Evolutionary conservation across 2,113 vertebrate species (phyloP).

Genomic region (Syrmaticus mikado): DNA sequence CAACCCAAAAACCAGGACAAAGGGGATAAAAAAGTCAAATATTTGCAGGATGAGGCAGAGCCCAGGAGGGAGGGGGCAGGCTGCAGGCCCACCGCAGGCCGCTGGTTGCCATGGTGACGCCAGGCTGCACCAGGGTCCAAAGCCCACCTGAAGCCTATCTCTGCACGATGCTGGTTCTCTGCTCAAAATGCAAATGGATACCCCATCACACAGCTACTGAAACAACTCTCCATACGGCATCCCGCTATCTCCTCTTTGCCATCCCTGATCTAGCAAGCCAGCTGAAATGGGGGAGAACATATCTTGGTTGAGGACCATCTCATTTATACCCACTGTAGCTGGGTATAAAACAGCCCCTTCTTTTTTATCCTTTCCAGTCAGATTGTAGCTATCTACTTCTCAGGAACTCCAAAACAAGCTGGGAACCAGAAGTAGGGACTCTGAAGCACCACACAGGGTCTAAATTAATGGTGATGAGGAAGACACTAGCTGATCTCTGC

Average conservation of each 20-base stretch:
- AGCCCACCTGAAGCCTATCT: background rate
- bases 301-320: background rate
- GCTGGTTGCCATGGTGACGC: accelerated
- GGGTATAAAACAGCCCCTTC: background rate
- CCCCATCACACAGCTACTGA: accelerated
- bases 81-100: background rate
- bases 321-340: background rate
- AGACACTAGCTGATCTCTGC: accelerated
- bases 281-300: too few relatives aligned
- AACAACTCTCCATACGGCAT: accelerated
- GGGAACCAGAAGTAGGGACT: accelerated
- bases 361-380: background rate
- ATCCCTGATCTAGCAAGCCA: background rate
- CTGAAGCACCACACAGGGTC: accelerated
- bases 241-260: background rate
- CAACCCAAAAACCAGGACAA: background rate
- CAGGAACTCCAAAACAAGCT: background rate
- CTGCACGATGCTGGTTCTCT: accelerated
- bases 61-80: background rate
- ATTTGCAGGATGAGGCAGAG: accelerated
- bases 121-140: accelerated
- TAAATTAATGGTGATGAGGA: background rate
- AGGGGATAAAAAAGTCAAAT: background rate
- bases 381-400: background rate
- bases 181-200: background rate